Percentiles rank a stretch among this genome's conserved stretches.
Conservation (phyloP, 1,140 invertebrate species). For the Drosophila pseudoobscura region DNA sequence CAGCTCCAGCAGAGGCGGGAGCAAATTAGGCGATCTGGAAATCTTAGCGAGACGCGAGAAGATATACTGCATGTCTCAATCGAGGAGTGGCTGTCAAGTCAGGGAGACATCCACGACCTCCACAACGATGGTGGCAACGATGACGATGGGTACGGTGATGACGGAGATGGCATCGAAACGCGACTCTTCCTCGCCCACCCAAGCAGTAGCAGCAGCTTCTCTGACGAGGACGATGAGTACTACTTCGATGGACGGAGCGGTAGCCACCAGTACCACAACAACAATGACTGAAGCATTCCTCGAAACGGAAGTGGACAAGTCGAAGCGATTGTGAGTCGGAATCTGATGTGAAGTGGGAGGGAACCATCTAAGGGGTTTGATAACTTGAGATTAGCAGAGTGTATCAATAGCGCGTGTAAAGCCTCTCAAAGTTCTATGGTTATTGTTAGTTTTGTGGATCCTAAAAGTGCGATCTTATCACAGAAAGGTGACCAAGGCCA, state of each 20-base stretch:
- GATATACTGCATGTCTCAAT: slow-evolving; percentile 84
- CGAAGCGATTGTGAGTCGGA: slow-evolving; percentile 73
- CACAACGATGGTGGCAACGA: slow-evolving; percentile 30
- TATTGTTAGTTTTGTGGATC: too few species aligned
- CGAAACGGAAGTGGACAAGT: slow-evolving; percentile 74
- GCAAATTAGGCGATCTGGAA: slow-evolving; percentile 83
- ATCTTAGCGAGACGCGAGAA: slow-evolving; percentile 84
- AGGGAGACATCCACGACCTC: slow-evolving; percentile 66
- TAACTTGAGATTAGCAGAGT: too few species aligned
- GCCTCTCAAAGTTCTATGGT: too few species aligned
- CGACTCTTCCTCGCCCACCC: slow-evolving; percentile 67
- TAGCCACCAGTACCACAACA: slow-evolving; percentile 51
- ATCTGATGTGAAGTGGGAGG: not conserved
- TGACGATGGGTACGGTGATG: slow-evolving; percentile 50
- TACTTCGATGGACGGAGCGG: slow-evolving; percentile 76
- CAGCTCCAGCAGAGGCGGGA: slow-evolving; percentile 75
- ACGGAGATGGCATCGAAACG: slow-evolving; percentile 53
- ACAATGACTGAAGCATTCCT: slow-evolving; percentile 71
- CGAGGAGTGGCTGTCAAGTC: slow-evolving; percentile 82
- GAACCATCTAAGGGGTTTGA: too few species aligned
- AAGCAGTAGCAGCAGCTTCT: slow-evolving; percentile 73
- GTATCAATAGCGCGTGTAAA: too few species aligned
- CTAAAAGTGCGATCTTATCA: too few species aligned
- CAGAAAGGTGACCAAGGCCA: too few species aligned
- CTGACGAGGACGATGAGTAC: slow-evolving; percentile 81